These are phyloP conservation scores for Phalangium opilio DNA, from an alignment of 2,888 invertebrate species.

Conservation along the genomic window DNA sequence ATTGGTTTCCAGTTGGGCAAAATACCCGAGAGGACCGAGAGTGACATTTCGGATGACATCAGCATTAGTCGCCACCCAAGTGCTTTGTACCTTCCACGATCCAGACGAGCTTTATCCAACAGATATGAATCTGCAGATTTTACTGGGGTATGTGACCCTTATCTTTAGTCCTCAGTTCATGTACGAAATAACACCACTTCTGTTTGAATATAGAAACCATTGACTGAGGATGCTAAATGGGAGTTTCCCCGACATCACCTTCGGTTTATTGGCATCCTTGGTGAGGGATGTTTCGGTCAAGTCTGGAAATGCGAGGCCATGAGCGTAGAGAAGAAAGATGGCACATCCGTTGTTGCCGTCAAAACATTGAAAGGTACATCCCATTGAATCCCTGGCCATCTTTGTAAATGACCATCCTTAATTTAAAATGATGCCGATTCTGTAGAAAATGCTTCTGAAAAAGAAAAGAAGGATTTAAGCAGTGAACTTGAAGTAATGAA, in stretches of 20 bases:
- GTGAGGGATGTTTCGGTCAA: conserved; percentile 70
- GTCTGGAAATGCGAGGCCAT: conserved; percentile 76
- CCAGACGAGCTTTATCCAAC: conserved; percentile 8
- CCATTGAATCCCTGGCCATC: too few species aligned
- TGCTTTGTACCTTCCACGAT: conserved; percentile 8
- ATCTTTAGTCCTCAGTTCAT: too few species aligned
- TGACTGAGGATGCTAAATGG: conserved; percentile 33
- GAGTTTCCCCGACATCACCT: conserved; percentile 64
- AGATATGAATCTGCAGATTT: conserved; percentile 14
- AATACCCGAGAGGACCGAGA: conserved; percentile 4
- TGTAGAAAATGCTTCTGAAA: conserved; percentile 51
- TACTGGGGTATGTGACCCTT: conserved; percentile 11
- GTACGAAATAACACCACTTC: not conserved
- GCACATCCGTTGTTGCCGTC: conserved; percentile 65
- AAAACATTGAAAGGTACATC: conserved; percentile 48
- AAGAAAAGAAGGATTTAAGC: conserved; percentile 57
- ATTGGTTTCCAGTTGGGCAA: conserved; percentile 7
- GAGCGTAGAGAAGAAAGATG: conserved; percentile 47
- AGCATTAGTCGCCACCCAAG: conserved; percentile 3
- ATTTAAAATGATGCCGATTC: not conserved
- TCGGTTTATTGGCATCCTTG: conserved; percentile 57
- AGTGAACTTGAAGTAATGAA: conserved; percentile 64
- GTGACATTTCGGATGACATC: conserved; percentile 6
- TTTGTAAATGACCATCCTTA: too few species aligned
- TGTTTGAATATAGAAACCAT: not conserved